A percentile compares a stretch with the other conserved stretches of the same genome.
Evolutionary conservation across 2,888 invertebrate genomes (phyloP).

Genomic region (Melieria crassipennis): DNA sequence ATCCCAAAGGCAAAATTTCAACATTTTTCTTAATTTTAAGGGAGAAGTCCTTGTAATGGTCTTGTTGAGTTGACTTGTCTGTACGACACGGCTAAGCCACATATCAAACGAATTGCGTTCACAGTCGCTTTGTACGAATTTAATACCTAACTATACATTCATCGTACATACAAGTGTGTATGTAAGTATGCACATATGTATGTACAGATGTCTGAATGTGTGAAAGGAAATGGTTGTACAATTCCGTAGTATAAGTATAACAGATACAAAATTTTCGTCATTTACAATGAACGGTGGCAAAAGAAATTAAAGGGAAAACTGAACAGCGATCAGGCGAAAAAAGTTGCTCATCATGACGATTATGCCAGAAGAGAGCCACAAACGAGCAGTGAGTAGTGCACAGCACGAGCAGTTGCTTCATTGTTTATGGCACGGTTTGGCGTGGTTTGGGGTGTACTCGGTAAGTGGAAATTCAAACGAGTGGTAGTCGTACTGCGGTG

Average conservation of each 20-base stretch:
- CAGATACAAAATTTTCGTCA: constrained; percentile 1
- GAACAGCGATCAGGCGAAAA: too few relatives aligned
- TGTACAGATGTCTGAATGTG: neutral
- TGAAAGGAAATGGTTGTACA: neutral
- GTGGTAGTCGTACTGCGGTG: too few relatives aligned
- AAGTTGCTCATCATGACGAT: too few relatives aligned
- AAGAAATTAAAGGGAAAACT: neutral
- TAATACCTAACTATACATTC: neutral
- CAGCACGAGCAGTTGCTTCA: neutral
- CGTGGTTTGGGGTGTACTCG: neutral
- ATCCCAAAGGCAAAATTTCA: neutral
- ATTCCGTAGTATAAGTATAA: constrained; percentile 4
- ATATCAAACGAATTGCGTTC: too few relatives aligned
- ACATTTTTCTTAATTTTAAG: neutral
- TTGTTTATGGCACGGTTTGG: neutral
- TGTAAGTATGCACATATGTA: constrained; percentile 4
- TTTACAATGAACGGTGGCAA: neutral
- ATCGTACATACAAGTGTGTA: neutral
- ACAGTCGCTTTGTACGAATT: too few relatives aligned
- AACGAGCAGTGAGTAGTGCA: neutral
- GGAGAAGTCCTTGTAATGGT: neutral
- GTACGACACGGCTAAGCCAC: too few relatives aligned
- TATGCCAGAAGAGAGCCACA: neutral
- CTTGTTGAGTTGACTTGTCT: neutral
- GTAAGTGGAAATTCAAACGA: too few relatives aligned